Evolutionary conservation across 2,888 invertebrate genomes (phyloP), one percentile per base, ranked within the genome.

Genomic region (Dysmachus trigonus): DNA sequence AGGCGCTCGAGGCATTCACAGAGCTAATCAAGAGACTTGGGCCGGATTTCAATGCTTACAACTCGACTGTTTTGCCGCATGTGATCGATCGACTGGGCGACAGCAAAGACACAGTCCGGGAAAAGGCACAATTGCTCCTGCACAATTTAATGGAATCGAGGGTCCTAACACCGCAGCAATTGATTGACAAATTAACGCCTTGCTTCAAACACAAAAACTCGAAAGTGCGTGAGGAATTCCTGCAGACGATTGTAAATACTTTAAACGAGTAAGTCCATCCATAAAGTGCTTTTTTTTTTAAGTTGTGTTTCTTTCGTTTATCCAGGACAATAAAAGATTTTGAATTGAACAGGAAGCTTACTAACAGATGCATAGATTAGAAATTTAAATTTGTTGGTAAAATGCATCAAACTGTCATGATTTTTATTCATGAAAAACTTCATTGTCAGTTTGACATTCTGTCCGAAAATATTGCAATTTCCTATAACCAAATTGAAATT

Each of bases 221-320:
- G 90, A 97, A 98, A 93, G 96, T 98, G 47, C 93, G 98, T 85
- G 98, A 98, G 90, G 98, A 98, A 92, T 95, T 97, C 41, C 93
- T 98, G 87, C 93, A 96, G 88, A 96, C 97, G 89, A 94, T 98
- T 89, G 96, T 96, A 87, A 95, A 96, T 86, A 94, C 97, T 74
- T 92, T 98, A 41, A 96, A 97, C 90, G 95, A 96, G 96, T 97
- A 92, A 95, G 95, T 92, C 73, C 85, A 41, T 85, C 18, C 8
- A 62, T 62, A 74, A 10, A 71, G 22, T 6, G 33, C 6, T 33
- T 33, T 33, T 5, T 6, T n/a, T n/a, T n/a, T n/a, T n/a, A n/a
- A n/a, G n/a, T n/a, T n/a, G n/a, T n/a, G n/a, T n/a, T n/a, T n/a
- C n/a, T n/a, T n/a, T n/a, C n/a, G n/a, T n/a, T n/a, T n/a, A n/a